phyloP scores from a whole-genome alignment of 2,113 vertebrate genomes.

The Typhlomys cinereus region DNA sequence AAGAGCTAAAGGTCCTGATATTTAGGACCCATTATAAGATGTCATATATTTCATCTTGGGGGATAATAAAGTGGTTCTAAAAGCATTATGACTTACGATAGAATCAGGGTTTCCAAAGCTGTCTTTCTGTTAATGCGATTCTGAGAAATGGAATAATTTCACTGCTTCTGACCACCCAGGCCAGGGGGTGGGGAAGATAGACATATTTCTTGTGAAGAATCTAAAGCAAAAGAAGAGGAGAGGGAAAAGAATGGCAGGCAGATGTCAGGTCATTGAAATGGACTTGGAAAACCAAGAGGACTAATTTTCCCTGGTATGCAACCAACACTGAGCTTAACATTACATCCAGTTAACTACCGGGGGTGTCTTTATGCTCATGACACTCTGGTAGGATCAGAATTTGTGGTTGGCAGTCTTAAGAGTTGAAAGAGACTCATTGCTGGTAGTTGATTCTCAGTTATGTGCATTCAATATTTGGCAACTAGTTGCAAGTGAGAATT shows the following conservation, averaged over 20 bases:
- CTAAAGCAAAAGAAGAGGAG: background rate
- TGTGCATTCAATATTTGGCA: background rate
- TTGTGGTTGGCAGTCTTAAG: background rate
- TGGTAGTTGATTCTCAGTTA: background rate
- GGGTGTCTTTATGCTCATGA: no score
- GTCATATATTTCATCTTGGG: slow-evolving; percentile 34
- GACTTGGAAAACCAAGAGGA: background rate
- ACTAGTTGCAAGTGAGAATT: background rate
- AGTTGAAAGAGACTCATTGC: background rate
- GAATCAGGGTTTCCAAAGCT: background rate
- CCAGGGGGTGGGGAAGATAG: background rate
- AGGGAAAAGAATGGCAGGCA: background rate
- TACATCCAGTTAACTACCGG: background rate
- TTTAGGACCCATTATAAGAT: slow-evolving; percentile 26
- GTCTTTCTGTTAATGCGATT: background rate
- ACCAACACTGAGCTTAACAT: background rate
- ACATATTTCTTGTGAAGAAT: slow-evolving; percentile 24
- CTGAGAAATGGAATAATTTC: slow-evolving; percentile 50
- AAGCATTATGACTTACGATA: slow-evolving; percentile 28
- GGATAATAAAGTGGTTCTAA: background rate
- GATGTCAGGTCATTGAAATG: background rate
- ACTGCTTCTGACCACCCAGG: background rate
- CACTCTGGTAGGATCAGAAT: background rate
- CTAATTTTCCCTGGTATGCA: background rate
- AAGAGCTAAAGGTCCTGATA: slow-evolving; percentile 36